A percentile compares a stretch with the other conserved stretches of the same genome.
phyloP scores from a whole-genome alignment of 92 coral and sea anemone genomes.

The Porites divaricata region DNA sequence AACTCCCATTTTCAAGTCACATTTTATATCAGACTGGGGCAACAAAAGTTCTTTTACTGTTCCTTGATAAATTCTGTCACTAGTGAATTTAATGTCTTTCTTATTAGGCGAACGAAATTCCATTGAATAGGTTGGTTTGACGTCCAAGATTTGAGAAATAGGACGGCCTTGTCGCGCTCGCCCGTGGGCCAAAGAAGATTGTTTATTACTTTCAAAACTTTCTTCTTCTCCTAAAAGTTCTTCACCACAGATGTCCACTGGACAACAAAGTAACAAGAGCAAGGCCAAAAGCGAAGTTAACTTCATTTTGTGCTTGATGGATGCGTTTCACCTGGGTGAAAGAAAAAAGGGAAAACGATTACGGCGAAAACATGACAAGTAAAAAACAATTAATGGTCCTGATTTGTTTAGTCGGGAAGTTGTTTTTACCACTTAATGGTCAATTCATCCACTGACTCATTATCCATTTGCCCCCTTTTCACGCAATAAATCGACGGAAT shows the following conservation, averaged over 20 bases:
- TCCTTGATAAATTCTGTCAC: constrained; percentile 91
- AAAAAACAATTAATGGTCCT: constrained; percentile 72
- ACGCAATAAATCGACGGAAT: constrained; percentile 18
- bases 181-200: constrained; percentile 25
- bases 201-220: constrained; percentile 46
- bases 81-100: constrained; percentile 85
- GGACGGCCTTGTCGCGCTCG: constrained; percentile 69
- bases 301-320: constrained; percentile 51
- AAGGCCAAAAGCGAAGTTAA: constrained; percentile 15
- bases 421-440: constrained; percentile 56
- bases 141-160: constrained; percentile 65
- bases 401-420: constrained; percentile 65
- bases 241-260: constrained; percentile 3
- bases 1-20: constrained; percentile 95
- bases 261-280: neutral
- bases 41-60: constrained; percentile 77
- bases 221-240: constrained; percentile 1
- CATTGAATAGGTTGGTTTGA: constrained; percentile 76
- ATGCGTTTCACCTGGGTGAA: constrained; percentile 65
- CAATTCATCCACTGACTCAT: constrained; percentile 30
- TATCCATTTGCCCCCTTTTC: neutral
- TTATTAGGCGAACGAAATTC: constrained; percentile 82
- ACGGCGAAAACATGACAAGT: constrained; percentile 77
- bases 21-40: constrained; percentile 66
- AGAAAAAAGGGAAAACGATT: constrained; percentile 59